A percentile compares a stretch with the other conserved stretches of the same genome.
These are phyloP conservation scores for Beris chalybata DNA, from an alignment of 2,888 invertebrate species.

Conservation along the genomic window DNA sequence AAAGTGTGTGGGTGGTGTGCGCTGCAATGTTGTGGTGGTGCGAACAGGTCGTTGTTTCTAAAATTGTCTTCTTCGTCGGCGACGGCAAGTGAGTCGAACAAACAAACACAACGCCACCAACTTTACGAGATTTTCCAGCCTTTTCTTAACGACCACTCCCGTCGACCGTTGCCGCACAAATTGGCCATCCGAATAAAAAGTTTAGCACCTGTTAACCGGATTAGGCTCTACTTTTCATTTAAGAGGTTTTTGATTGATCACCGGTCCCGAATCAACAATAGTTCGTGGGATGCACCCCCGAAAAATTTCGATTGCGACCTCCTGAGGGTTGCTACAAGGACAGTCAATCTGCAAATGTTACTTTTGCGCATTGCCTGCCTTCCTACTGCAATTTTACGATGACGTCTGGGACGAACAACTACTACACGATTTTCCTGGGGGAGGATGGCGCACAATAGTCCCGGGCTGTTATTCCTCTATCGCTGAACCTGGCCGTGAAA, in stretches of 20 bases:
- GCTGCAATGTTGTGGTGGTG: neutral
- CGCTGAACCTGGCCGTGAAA: no score
- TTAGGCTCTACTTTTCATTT: conserved; percentile 6
- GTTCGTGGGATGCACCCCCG: neutral
- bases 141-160: no score
- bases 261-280: no score
- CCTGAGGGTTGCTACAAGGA: conserved; percentile 7
- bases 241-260: neutral
- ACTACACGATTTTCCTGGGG: neutral
- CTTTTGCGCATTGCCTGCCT: conserved; percentile 5
- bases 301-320: neutral
- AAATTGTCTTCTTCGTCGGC: conserved; percentile 18
- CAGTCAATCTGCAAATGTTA: conserved; percentile 11
- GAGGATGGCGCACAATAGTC: no score
- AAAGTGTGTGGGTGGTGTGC: neutral
- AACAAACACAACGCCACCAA: neutral
- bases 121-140: neutral
- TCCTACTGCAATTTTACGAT: conserved; percentile 4
- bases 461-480: no score
- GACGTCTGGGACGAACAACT: neutral
- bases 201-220: conserved; percentile 4
- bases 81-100: conserved; percentile 3
- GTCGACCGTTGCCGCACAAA: neutral
- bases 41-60: conserved; percentile 36
- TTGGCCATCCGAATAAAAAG: neutral